Evolutionary conservation across 1,140 invertebrate genomes (phyloP), one percentile per base, ranked within the genome.

Genomic region (Calliphora vicina): DNA sequence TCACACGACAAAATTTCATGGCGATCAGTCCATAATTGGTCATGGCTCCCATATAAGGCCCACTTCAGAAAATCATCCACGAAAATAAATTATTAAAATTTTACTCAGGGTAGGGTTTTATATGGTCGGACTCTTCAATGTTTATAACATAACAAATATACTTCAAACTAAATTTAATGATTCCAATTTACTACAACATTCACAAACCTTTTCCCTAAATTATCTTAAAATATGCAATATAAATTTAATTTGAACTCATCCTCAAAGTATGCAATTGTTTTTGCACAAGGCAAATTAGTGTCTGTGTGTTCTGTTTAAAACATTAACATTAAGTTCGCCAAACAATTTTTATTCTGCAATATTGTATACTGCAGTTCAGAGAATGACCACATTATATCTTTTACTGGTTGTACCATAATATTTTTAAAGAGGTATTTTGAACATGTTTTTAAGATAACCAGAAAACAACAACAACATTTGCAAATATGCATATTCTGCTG

Each of bases 391-490:
- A 61, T 50, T 84, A 50, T 82, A 67, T n/a, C 50, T 67, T 45
- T 43, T 78, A 43, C 35, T 78, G 74, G 74, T 78, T 43, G 27
- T 57, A 67, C 74, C 17, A 78, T 78, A 78, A 78, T 78, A 78
- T 23, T 78, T 78, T 78, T 78, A 78, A 78, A 43, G 74, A 78
- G 74, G 74, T 78, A 43, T 26, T 43, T 78, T 78, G 35, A 25
- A 78, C 35, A 78, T 78, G 35, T 29, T 76, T 76, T 76, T 29
- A 78, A 78, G 74, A 78, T 78, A 78, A 43, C 42, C 35, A 10
- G 45, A 29, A 35, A 27, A 25, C 74, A 43, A 43, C 35, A 78
- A 23, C 15, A 42, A 78, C 74, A 78, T 35, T 74, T 35, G 2
- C 2, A 78, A 78, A 17, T n/a, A n/a, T n/a, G n/a, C n/a, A n/a